phyloP scores from a whole-genome alignment of 2,797 vertebrate genomes.

The Linurgus olivaceus region DNA sequence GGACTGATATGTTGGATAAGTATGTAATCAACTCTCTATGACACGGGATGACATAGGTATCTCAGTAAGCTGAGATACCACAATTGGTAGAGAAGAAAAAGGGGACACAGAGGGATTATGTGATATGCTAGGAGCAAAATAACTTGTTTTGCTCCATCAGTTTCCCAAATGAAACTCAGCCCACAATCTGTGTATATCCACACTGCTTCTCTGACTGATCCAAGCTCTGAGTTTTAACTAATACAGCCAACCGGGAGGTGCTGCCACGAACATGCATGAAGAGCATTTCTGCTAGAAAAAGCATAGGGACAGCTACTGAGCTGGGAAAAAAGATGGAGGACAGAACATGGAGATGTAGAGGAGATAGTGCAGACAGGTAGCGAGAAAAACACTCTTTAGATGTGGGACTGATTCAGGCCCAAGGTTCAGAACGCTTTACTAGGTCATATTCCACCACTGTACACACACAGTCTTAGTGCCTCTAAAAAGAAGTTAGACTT shows the following conservation, averaged over 20 bases:
- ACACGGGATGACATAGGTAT: background rate
- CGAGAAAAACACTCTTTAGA: background rate
- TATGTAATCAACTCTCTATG: background rate
- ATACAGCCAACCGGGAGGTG: background rate
- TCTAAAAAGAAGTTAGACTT: background rate
- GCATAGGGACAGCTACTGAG: background rate
- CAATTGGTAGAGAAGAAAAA: background rate
- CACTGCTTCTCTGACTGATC: background rate
- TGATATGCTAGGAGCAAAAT: background rate
- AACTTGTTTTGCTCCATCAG: background rate
- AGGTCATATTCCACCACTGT: background rate
- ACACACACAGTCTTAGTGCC: background rate
- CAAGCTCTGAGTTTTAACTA: background rate
- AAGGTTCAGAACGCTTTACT: background rate
- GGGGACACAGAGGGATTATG: background rate
- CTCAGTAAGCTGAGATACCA: background rate
- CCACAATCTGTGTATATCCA: background rate
- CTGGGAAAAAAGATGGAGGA: background rate
- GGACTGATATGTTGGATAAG: background rate
- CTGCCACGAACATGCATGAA: background rate
- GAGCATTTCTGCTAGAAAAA: background rate
- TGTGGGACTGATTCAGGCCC: background rate
- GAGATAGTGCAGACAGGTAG: background rate
- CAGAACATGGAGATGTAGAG: background rate
- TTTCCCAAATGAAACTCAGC: background rate